Percentiles rank a stretch among this genome's conserved stretches.
Evolutionary conservation across 2,888 invertebrate species (phyloP).

Genomic region (Dioctria rufipes): DNA sequence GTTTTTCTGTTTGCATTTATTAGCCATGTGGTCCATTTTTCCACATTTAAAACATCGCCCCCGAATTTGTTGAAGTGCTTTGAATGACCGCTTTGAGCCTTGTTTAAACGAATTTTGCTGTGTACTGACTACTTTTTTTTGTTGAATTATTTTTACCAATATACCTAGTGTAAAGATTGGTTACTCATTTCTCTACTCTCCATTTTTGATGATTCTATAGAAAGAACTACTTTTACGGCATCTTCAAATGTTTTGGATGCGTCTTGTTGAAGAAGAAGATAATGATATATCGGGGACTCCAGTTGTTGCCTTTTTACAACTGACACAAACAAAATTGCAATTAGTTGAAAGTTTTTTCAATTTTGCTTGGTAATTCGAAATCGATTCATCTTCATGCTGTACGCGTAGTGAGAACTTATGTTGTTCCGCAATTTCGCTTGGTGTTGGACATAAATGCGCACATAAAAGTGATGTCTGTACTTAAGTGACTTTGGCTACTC

Average conservation of each 20-base stretch:
- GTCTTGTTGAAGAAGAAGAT: not conserved
- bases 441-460: not conserved
- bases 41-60: constrained; percentile 14
- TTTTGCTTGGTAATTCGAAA: not conserved
- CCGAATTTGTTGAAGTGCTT: constrained; percentile 6
- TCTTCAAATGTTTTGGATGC: not conserved
- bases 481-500: no score
- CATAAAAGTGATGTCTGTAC: not conserved
- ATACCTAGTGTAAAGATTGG: not conserved
- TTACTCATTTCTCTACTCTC: not conserved
- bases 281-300: not conserved
- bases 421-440: not conserved
- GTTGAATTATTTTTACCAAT: not conserved
- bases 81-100: not conserved
- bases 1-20: no score
- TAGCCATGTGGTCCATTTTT: not conserved
- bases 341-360: not conserved
- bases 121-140: not conserved
- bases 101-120: not conserved
- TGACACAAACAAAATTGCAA: not conserved
- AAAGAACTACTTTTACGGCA: not conserved
- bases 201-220: not conserved
- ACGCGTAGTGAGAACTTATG: not conserved
- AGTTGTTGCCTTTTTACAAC: not conserved
- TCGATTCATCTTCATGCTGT: not conserved